These are phyloP conservation scores for Galeopterus variegatus DNA, from an alignment of 2,113 vertebrate species.

Conservation along the genomic window DNA sequence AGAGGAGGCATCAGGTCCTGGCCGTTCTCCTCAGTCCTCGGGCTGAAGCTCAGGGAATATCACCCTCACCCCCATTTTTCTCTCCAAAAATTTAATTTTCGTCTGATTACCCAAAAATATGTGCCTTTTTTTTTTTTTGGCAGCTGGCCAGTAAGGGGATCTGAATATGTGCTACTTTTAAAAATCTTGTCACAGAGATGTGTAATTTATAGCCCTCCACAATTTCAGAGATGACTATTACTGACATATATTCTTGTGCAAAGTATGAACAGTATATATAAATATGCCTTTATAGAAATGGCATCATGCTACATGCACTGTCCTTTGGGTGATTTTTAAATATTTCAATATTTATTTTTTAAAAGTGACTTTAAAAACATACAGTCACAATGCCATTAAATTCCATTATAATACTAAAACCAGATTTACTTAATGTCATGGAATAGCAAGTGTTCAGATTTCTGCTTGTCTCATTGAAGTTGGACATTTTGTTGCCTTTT, in stretches of 20 bases:
- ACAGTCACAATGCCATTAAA: neutral
- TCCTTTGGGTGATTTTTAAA: neutral
- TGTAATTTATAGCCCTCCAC: neutral
- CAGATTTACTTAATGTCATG: neutral
- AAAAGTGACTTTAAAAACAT: neutral
- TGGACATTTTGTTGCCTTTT: neutral
- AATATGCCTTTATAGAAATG: neutral
- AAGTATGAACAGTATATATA: neutral
- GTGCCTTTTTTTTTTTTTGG: too few species aligned
- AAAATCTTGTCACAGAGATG: neutral
- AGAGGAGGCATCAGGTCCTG: accelerated
- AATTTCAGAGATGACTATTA: neutral
- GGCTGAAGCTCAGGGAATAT: neutral
- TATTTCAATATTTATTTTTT: neutral
- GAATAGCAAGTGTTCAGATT: neutral
- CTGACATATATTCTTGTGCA: neutral
- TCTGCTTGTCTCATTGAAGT: neutral
- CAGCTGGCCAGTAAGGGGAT: too few species aligned
- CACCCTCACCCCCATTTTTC: neutral
- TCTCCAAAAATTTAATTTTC: neutral
- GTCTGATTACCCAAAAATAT: neutral
- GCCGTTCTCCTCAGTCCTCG: neutral
- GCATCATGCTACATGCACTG: neutral
- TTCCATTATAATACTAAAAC: neutral
- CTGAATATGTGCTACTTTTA: neutral